Conservation (phyloP, 2,888 invertebrate genomes). For the Hypselothyrea guttata region DNA sequence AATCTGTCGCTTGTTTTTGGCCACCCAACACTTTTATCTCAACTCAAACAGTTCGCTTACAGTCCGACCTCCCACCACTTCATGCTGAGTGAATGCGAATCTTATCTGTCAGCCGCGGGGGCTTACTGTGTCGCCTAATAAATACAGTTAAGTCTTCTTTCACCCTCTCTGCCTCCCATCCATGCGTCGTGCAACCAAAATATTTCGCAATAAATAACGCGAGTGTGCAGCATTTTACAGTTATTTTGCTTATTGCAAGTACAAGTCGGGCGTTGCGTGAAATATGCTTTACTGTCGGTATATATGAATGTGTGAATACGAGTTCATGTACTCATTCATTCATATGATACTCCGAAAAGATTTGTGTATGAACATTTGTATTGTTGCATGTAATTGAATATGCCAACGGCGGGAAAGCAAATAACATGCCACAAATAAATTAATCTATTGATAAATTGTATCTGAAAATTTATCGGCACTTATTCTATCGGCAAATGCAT, state of each 20-base stretch:
- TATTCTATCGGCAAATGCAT: too few species aligned
- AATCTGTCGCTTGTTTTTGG: constrained; percentile 53
- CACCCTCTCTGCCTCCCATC: not conserved
- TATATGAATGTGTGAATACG: not conserved
- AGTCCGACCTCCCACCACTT: not conserved
- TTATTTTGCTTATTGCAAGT: constrained; percentile 16
- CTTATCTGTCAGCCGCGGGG: constrained; percentile 57
- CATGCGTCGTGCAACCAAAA: constrained; percentile 23
- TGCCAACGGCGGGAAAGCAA: constrained; percentile 6
- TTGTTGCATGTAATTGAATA: constrained; percentile 60
- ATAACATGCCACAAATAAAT: constrained; percentile 5
- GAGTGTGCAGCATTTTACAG: constrained; percentile 32
- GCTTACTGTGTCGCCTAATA: constrained; percentile 62
- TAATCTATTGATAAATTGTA: constrained; percentile 10
- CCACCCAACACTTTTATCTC: constrained; percentile 52
- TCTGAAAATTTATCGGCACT: too few species aligned
- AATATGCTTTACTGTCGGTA: constrained; percentile 30
- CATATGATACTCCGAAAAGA: constrained; percentile 34
- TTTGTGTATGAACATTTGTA: constrained; percentile 67
- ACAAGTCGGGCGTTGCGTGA: constrained; percentile 21
- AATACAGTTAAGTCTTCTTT: constrained; percentile 60
- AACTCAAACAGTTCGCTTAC: constrained; percentile 49
- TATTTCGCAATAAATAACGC: constrained; percentile 61
- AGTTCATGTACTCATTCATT: not conserved
- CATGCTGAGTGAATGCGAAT: constrained; percentile 26